Percentiles rank a stretch among this genome's conserved stretches.
These are phyloP conservation scores for Taphrorychus bicolor DNA, from an alignment of 2,888 invertebrate genomes.

Conservation along the genomic window DNA sequence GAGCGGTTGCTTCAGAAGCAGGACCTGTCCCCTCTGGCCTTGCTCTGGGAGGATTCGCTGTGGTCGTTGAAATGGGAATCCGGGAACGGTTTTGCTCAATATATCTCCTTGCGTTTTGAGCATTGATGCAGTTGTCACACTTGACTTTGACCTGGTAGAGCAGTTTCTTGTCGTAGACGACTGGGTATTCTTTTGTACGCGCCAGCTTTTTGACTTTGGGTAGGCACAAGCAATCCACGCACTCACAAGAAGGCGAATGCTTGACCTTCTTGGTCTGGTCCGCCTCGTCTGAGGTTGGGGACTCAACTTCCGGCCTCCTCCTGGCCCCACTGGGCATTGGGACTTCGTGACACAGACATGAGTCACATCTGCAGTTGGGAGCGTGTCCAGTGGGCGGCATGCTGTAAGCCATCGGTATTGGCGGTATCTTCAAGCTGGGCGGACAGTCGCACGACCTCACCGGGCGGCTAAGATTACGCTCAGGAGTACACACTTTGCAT, in stretches of 20 bases:
- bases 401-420: conserved; percentile 14
- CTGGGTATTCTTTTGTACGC: conserved; percentile 42
- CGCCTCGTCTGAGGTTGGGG: not conserved
- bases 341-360: conserved; percentile 28
- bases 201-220: conserved; percentile 45
- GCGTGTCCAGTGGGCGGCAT: conserved; percentile 35
- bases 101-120: conserved; percentile 39
- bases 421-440: conserved; percentile 6
- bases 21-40: no score
- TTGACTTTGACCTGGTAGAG: conserved; percentile 45
- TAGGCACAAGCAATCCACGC: conserved; percentile 46
- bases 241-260: conserved; percentile 45
- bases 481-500: conserved; percentile 26
- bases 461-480: conserved; percentile 1
- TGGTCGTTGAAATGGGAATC: conserved; percentile 42
- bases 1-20: not conserved
- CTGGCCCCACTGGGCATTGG: conserved; percentile 9
- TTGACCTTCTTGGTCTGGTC: not conserved
- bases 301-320: no score
- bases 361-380: conserved; percentile 29
- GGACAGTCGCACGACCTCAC: conserved; percentile 32
- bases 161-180: conserved; percentile 44
- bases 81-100: conserved; percentile 39
- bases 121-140: conserved; percentile 43
- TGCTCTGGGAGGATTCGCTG: conserved; percentile 23